Base-by-base conservation (phyloP, 1,140 invertebrate genomes). In the Idris sp. region DNA sequence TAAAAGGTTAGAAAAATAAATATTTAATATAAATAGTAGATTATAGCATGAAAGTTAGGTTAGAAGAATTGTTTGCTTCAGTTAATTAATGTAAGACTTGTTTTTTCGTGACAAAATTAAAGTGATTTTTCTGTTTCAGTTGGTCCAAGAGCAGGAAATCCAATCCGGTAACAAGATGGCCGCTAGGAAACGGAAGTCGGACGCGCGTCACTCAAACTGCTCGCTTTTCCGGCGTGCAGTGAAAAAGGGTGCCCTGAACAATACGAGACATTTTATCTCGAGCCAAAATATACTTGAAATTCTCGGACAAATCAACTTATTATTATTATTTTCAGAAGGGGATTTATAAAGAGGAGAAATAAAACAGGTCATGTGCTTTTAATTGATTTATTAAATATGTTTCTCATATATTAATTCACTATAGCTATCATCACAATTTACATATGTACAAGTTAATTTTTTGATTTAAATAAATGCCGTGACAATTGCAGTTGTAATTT, bases 391-490 rank as follows among this genome's bases (percentile, higher is more conserved):
- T 85, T 86, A 84, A 83, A 82, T 85, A 85, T 78, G 77, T 56
- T 61, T 79, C 77, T 85, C 78, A 84, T 87, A 87, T 86, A 86
- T 86, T 85, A 85, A 68, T 85, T 84, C 68, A 83, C 78, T 84
- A 84, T 84, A 51, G 81, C 79, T 86, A 73, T 86, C 64, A 84
- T 87, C 80, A 86, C 78, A 87, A 87, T 87, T 74, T 87, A 87
- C 85, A 87, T 88, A 88, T 88, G 84, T 88, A 88, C 86, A 88
- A n/a, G n/a, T n/a, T n/a, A n/a, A n/a, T n/a, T n/a, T n/a, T 80
- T 31, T 79, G 77, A 80, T 74, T 81, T 79, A 74, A 82, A 83
- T 81, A 83, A 80, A 80, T 82, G 81, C 53, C 73, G 53, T 31
- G 67, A 79, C 68, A 38, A 74, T 77, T 72, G 73, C 56, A 56